phyloP scores from a whole-genome alignment of 2,797 vertebrate species.

The Fratercula arctica region DNA sequence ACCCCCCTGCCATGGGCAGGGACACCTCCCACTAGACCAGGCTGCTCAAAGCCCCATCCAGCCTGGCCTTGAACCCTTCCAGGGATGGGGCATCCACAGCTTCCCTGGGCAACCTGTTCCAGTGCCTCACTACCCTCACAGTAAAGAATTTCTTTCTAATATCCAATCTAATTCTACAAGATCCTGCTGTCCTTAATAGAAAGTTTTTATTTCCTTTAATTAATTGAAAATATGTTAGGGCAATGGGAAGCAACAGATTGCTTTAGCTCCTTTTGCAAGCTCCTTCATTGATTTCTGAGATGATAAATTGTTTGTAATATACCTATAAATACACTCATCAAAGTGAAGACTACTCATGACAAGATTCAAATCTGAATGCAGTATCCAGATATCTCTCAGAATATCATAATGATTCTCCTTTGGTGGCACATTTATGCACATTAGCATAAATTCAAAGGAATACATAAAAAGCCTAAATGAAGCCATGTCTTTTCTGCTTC shows the following conservation, averaged over 20 bases:
- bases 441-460: conserved; percentile 11
- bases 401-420: conserved; percentile 5
- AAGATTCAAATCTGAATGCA: conserved; percentile 19
- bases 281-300: conserved; percentile 40
- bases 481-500: background rate
- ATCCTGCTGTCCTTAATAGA: background rate
- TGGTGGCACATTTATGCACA: background rate
- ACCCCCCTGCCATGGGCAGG: too few species aligned
- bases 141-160: too few species aligned
- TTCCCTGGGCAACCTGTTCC: too few species aligned
- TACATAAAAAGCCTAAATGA: background rate
- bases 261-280: conserved; percentile 6
- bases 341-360: background rate
- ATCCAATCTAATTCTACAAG: background rate
- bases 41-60: too few species aligned
- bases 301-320: conserved; percentile 6
- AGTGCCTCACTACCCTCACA: too few species aligned
- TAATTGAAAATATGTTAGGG: background rate
- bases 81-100: too few species aligned
- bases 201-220: background rate
- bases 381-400: conserved; percentile 16
- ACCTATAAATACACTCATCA: conserved; percentile 41
- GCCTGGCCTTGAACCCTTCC: too few species aligned
- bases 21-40: too few species aligned
- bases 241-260: background rate